phyloP scores from a whole-genome alignment of 2,113 vertebrate genomes.

The Pangasianodon hypophthalmus region DNA sequence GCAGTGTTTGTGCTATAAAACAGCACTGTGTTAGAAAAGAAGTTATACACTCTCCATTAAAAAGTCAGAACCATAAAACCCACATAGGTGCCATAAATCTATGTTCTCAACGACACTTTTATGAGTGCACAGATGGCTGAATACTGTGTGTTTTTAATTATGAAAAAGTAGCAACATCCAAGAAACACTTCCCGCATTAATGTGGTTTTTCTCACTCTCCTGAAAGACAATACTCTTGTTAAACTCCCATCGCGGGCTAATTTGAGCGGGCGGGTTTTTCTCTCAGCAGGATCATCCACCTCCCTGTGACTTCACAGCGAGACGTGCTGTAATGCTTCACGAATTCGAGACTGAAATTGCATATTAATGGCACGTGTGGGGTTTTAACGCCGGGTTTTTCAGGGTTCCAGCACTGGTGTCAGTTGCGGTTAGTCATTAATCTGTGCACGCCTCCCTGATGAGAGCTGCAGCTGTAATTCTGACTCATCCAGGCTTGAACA shows the following conservation, averaged over 20 bases:
- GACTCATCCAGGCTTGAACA: slow-evolving; percentile 56
- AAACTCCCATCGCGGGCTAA: slow-evolving; percentile 44
- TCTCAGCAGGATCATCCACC: slow-evolving; percentile 51
- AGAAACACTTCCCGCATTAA: slow-evolving; percentile 55
- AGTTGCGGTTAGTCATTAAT: slow-evolving; percentile 62
- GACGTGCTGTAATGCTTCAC: slow-evolving; percentile 39
- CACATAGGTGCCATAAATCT: slow-evolving; percentile 56
- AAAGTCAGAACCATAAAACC: slow-evolving; percentile 51
- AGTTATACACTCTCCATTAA: slow-evolving; percentile 49
- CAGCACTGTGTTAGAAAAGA: slow-evolving; percentile 43
- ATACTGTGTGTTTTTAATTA: slow-evolving; percentile 62
- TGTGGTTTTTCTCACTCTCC: slow-evolving; percentile 40
- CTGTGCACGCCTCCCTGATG: slow-evolving; percentile 47
- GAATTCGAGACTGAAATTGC: slow-evolving; percentile 55
- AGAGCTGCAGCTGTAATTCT: slow-evolving; percentile 47
- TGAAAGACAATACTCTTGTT: slow-evolving; percentile 50
- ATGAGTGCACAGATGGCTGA: slow-evolving; percentile 68
- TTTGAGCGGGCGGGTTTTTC: slow-evolving; percentile 50
- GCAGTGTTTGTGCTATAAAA: slow-evolving; percentile 14
- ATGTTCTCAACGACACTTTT: slow-evolving; percentile 57
- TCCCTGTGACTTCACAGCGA: slow-evolving; percentile 42
- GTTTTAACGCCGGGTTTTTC: slow-evolving; percentile 51
- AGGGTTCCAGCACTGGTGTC: slow-evolving; percentile 49
- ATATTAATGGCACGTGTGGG: slow-evolving; percentile 56
- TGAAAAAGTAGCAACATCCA: slow-evolving; percentile 53